phyloP scores from a whole-genome alignment of 1,140 invertebrate genomes.

The Schlechtendalia chinensis region DNA sequence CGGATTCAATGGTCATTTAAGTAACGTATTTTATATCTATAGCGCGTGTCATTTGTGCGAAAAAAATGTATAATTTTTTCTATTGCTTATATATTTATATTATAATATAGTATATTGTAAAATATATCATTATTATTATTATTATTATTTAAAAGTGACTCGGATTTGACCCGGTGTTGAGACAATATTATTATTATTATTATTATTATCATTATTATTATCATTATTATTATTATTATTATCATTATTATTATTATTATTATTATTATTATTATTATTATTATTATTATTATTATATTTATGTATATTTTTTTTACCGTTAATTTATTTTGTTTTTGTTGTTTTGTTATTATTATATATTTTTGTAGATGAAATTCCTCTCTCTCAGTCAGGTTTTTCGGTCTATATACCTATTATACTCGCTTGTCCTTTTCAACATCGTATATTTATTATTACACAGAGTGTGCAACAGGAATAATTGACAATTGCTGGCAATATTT shows the following conservation, averaged over 20 bases:
- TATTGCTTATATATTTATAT: neutral
- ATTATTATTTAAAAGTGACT: no score
- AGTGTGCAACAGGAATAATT: no score
- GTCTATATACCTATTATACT: no score
- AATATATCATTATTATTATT: neutral
- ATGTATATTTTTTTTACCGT: neutral
- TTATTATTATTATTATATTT: slow-evolving; percentile 6
- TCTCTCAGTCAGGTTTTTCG: no score
- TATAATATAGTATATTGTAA: slow-evolving; percentile 10
- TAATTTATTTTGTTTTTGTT: slow-evolving; percentile 13
- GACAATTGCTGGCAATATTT: no score
- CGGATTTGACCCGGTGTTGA: no score
- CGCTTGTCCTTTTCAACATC: no score
- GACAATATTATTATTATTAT: neutral
- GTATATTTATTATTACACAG: no score
- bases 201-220: neutral
- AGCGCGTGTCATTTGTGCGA: neutral
- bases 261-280: neutral
- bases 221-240: neutral
- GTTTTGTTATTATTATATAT: no score
- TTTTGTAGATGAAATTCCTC: no score
- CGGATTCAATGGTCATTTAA: no score
- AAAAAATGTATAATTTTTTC: neutral
- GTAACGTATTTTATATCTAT: no score
- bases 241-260: neutral